These are phyloP conservation scores for Capromys pilorides DNA, from an alignment of 2,797 vertebrate genomes.

Conservation along the genomic window DNA sequence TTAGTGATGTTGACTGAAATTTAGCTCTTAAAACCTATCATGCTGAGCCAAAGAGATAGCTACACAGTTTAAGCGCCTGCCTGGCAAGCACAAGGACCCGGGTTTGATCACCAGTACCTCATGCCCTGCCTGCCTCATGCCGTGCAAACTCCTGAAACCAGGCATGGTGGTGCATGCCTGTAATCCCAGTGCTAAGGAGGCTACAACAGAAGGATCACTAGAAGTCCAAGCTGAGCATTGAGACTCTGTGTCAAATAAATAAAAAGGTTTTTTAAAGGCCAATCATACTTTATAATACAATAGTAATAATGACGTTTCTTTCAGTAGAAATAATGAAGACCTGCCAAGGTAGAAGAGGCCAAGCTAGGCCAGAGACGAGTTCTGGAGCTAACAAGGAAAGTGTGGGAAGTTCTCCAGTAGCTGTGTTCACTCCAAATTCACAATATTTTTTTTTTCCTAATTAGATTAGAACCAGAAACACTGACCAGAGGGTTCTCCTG, in stretches of 20 bases:
- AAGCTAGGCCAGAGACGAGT: not conserved
- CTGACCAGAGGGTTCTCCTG: not conserved
- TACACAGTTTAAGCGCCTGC: too few relatives aligned
- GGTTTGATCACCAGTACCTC: too few relatives aligned
- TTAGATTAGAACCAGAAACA: not conserved
- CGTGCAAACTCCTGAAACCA: too few relatives aligned
- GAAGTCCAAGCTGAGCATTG: too few relatives aligned
- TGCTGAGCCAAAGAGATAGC: not conserved
- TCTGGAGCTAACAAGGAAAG: not conserved
- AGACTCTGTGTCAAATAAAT: too few relatives aligned
- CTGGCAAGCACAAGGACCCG: too few relatives aligned
- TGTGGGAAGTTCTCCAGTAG: not conserved
- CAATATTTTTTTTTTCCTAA: constrained; percentile 1
- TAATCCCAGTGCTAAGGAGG: too few relatives aligned
- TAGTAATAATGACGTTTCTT: not conserved
- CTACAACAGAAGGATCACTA: too few relatives aligned
- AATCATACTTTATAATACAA: constrained; percentile 4
- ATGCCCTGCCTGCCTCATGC: too few relatives aligned
- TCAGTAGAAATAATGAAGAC: not conserved
- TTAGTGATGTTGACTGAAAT: not conserved
- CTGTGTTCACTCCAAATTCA: not conserved
- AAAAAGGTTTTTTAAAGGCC: not conserved
- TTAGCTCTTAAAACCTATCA: constrained; percentile 2
- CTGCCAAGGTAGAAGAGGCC: not conserved
- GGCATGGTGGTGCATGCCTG: too few relatives aligned